These are phyloP conservation scores for Heliocidaris tuberculata DNA, from an alignment of 35 echinoderm and acorn worm species.

Conservation along the genomic window DNA sequence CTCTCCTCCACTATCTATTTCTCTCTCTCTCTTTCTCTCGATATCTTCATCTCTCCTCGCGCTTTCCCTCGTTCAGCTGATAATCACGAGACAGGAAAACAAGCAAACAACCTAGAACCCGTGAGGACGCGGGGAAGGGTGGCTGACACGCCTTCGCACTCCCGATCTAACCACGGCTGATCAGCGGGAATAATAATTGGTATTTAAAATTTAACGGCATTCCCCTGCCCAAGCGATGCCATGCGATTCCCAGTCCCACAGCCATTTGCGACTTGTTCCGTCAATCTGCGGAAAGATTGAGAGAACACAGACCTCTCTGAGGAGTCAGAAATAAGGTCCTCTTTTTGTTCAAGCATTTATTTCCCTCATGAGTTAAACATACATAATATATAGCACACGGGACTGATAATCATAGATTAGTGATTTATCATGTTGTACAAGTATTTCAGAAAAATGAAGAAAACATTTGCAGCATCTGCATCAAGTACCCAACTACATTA, in stretches of 20 bases:
- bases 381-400: no score
- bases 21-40: neutral
- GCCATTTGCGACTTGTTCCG: neutral
- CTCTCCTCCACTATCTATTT: neutral
- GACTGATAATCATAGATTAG: no score
- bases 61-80: neutral
- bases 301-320: neutral
- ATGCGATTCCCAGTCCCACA: neutral
- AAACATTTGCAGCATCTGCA: no score
- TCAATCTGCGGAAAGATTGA: constrained; percentile 19
- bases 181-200: constrained; percentile 46
- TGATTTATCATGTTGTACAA: no score
- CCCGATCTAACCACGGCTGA: neutral
- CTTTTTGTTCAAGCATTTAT: neutral
- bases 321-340: neutral
- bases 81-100: neutral
- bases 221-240: neutral
- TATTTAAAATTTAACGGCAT: constrained; percentile 45
- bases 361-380: no score
- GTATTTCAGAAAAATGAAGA: no score
- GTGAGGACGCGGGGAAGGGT: neutral
- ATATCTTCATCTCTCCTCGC: neutral
- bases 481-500: no score
- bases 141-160: neutral
- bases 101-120: neutral